Percentiles rank a stretch among this genome's conserved stretches.
Conservation (phyloP, 2,888 invertebrate genomes). For the Tipula confusa region DNA sequence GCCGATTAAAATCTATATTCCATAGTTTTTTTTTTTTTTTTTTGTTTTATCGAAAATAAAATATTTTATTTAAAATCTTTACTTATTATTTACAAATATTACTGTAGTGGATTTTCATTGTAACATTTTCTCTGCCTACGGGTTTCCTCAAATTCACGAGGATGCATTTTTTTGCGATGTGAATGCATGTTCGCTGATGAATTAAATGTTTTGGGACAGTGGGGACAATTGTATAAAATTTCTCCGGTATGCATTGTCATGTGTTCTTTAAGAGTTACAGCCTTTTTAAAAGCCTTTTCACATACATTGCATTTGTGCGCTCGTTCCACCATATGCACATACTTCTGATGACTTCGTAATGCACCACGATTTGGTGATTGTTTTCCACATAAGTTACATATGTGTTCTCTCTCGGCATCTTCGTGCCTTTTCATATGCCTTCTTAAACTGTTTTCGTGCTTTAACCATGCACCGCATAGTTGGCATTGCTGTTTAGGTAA, state of each 20-base stretch:
- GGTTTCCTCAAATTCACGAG: conserved; percentile 44
- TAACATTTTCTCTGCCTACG: neutral
- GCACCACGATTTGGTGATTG: conserved; percentile 38
- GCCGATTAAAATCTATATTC: neutral
- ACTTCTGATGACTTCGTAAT: conserved; percentile 45
- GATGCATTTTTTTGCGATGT: conserved; percentile 48
- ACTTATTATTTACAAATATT: neutral
- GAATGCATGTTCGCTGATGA: conserved; percentile 49
- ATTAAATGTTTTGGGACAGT: conserved; percentile 48
- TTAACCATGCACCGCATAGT: conserved; percentile 47
- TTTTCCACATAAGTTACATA: conserved; percentile 46
- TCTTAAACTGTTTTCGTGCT: conserved; percentile 46
- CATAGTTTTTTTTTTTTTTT: neutral
- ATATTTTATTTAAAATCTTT: neutral
- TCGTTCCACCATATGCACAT: conserved; percentile 45
- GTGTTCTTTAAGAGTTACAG: conserved; percentile 43
- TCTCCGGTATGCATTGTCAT: conserved; percentile 49
- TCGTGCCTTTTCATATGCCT: conserved; percentile 46
- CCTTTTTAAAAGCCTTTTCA: conserved; percentile 45
- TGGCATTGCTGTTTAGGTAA: conserved; percentile 45
- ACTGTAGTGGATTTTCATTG: neutral
- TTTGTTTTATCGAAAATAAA: no score
- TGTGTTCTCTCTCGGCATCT: conserved; percentile 41
- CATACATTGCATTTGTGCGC: conserved; percentile 46
- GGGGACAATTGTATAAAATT: conserved; percentile 47